Evolutionary conservation across 2,113 vertebrate species (phyloP).

Genomic region (Microcebus griseorufus): DNA sequence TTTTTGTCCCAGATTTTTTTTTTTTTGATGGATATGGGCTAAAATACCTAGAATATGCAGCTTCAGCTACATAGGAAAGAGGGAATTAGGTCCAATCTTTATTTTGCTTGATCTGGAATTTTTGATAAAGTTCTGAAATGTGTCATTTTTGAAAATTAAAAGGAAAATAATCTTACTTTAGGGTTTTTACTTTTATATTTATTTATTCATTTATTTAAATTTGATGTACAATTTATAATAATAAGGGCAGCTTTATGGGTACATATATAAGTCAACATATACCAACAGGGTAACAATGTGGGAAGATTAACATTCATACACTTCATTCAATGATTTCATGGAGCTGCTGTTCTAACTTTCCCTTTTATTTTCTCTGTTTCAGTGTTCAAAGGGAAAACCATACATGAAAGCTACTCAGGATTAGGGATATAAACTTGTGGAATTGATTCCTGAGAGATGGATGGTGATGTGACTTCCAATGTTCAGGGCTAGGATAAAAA

Average conservation of each 20-base stretch:
- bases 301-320: neutral
- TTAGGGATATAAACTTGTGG: neutral
- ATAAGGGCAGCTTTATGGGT: neutral
- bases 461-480: neutral
- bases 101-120: slow-evolving; percentile 64
- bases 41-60: slow-evolving; percentile 53
- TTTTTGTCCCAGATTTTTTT: slow-evolving; percentile 55
- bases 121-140: slow-evolving; percentile 59
- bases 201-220: neutral
- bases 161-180: slow-evolving; percentile 36
- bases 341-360: neutral
- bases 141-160: slow-evolving; percentile 61
- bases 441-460: neutral
- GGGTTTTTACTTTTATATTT: neutral
- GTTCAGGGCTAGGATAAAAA: neutral
- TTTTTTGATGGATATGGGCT: slow-evolving; percentile 50
- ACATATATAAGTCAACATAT: neutral
- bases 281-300: neutral
- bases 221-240: neutral
- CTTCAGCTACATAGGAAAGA: slow-evolving; percentile 46
- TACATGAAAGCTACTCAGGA: neutral
- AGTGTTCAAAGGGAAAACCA: neutral
- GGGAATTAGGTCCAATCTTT: slow-evolving; percentile 32
- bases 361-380: neutral
- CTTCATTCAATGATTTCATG: neutral